Conservation (phyloP, 1,140 invertebrate genomes). For the Dufourea novaeangliae region DNA sequence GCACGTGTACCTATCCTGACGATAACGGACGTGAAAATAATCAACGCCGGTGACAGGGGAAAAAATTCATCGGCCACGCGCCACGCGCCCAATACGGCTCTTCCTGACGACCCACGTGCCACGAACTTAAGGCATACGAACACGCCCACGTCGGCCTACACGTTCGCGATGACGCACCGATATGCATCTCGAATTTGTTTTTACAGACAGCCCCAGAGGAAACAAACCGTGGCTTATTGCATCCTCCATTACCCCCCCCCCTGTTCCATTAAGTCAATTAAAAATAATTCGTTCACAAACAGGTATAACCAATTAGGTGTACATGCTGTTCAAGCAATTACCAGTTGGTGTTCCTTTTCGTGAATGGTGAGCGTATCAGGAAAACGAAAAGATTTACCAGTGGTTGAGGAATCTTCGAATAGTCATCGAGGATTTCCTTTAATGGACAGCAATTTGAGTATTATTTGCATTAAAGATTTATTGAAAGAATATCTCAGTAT, state of each 20-base stretch:
- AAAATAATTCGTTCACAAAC: too few relatives aligned
- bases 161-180: constrained; percentile 60
- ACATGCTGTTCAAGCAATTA: too few relatives aligned
- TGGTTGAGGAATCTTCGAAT: too few relatives aligned
- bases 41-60: constrained; percentile 31
- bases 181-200: constrained; percentile 58
- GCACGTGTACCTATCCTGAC: constrained; percentile 1
- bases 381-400: too few relatives aligned
- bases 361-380: too few relatives aligned
- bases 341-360: too few relatives aligned
- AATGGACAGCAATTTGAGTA: too few relatives aligned
- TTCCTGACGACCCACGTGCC: constrained; percentile 53
- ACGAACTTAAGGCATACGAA: constrained; percentile 28
- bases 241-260: neutral
- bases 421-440: too few relatives aligned
- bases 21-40: constrained; percentile 45
- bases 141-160: constrained; percentile 58
- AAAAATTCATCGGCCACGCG: constrained; percentile 44
- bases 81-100: constrained; percentile 47
- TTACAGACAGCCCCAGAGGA: constrained; percentile 42
- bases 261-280: neutral
- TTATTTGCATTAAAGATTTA: too few relatives aligned
- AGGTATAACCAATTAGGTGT: too few relatives aligned
- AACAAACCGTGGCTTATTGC: constrained; percentile 23
- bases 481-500: too few relatives aligned